These are phyloP conservation scores for Zygothrica quintamaculata DNA, from an alignment of 2,888 invertebrate genomes.

Conservation along the genomic window DNA sequence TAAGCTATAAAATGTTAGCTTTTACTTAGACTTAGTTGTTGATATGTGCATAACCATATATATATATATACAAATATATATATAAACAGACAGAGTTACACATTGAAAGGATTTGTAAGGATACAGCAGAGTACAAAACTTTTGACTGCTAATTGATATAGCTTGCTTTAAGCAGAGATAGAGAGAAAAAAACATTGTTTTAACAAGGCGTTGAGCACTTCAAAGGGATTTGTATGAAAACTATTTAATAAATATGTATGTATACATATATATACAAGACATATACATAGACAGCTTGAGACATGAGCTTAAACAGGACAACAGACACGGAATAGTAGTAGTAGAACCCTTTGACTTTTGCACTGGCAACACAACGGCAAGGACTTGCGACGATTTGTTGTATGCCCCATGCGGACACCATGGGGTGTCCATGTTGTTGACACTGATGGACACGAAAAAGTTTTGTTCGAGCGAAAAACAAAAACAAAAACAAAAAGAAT, in stretches of 20 bases:
- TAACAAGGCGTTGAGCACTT: conserved; percentile 48
- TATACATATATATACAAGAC: neutral
- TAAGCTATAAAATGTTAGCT: too few species aligned
- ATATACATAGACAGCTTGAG: conserved; percentile 2
- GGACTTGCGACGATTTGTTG: conserved; percentile 57
- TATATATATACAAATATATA: too few species aligned
- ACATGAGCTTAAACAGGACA: neutral
- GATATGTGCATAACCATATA: conserved; percentile 15
- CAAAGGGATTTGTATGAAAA: conserved; percentile 58
- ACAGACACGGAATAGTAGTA: neutral
- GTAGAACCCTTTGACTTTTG: conserved; percentile 59
- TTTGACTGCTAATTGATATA: conserved; percentile 50
- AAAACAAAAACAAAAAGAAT: conserved; percentile 9
- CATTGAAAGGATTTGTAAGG: conserved; percentile 38
- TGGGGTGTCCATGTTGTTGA: conserved; percentile 57
- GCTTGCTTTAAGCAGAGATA: neutral
- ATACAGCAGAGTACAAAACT: conserved; percentile 23
- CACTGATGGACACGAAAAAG: conserved; percentile 61
- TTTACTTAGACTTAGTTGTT: neutral
- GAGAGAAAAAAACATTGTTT: neutral
- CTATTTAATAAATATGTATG: conserved; percentile 56
- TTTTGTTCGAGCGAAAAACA: conserved; percentile 35
- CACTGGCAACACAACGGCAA: conserved; percentile 42
- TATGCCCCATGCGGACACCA: conserved; percentile 47
- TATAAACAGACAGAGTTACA: conserved; percentile 30